Base-by-base conservation (phyloP, 2,797 vertebrate species). In the Epinephelus malabaricus region DNA sequence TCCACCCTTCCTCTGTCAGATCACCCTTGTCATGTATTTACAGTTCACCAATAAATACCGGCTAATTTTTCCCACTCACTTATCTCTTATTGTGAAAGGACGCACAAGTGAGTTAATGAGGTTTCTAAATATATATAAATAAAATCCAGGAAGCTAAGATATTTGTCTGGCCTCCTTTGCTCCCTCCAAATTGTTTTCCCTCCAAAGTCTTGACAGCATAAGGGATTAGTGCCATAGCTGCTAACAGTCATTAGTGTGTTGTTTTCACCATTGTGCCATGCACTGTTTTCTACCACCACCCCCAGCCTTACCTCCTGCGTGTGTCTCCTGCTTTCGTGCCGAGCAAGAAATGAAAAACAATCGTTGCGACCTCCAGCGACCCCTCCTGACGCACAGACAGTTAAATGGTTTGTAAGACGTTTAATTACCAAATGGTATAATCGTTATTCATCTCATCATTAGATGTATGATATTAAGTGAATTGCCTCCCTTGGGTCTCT, bases 351-450 rank as follows among this genome's bases (percentile, higher is more conserved):
- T 92, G 86, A 94, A 95, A 95, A 95, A 94, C 95, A 92, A 86
- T 86, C 78, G 27, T 21, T 76, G 92, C 94, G 95, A 97, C 96
- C 96, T 96, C 95, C 90, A 88, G 95, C 95, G 95, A 96, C 96
- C 96, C 95, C 89, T 96, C 89, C 91, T 96, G 95, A 96, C 88
- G 70, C 94, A 92, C 92, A 96, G 94, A 96, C 96, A 97, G 95
- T 97, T 97, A 97, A 97, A 97, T 97, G 96, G 95, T 97, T 97
- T 97, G 95, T 97, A 98, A 97, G 96, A 97, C 76, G 92, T 97
- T 98, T 99, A 98, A 98, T 98, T 99, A 97, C 96, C 96, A 97
- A 97, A 97, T 96, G 94, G 96, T 96, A 95, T 97, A 96, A 97
- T 98, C 96, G 96, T 97, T 97, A 96, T 96, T 98, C 96, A 97